A percentile compares a stretch with the other conserved stretches of the same genome.
Evolutionary conservation across 2,113 vertebrate genomes (phyloP).

Genomic region (Bambusicola thoracicus): DNA sequence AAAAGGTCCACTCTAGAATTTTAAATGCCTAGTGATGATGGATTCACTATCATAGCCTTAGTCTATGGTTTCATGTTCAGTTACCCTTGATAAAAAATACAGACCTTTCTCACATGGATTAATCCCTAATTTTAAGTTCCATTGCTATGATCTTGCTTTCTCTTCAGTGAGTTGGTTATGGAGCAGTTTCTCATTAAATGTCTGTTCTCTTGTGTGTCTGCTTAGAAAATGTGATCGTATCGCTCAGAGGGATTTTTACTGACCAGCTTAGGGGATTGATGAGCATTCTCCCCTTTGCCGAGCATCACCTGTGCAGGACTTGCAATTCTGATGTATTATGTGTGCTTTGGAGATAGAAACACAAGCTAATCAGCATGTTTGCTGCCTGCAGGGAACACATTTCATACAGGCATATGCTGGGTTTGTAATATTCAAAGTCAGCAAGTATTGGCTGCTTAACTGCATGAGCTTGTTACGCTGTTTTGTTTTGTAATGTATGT

Average conservation of each 20-base stretch:
- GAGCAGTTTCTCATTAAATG: rapidly evolving
- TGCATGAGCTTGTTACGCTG: background rate
- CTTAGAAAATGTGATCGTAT: background rate
- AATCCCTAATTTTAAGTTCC: background rate
- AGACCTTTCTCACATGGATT: background rate
- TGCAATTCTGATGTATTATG: background rate
- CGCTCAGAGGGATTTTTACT: background rate
- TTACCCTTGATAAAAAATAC: background rate
- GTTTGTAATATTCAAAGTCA: background rate
- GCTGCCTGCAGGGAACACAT: background rate
- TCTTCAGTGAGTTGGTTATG: background rate
- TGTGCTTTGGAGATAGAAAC: background rate
- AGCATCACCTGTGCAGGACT: background rate
- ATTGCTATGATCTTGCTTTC: background rate
- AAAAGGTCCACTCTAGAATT: background rate
- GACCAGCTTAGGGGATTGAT: background rate
- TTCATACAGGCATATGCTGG: background rate
- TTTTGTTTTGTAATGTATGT: background rate
- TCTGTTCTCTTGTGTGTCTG: background rate
- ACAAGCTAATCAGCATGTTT: rapidly evolving
- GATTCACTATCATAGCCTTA: background rate
- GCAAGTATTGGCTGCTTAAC: background rate
- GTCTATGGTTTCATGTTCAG: background rate
- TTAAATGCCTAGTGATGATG: background rate
- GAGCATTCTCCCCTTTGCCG: background rate